phyloP scores from a whole-genome alignment of 1,140 invertebrate species.

The Tetranychus cinnabarinus region DNA sequence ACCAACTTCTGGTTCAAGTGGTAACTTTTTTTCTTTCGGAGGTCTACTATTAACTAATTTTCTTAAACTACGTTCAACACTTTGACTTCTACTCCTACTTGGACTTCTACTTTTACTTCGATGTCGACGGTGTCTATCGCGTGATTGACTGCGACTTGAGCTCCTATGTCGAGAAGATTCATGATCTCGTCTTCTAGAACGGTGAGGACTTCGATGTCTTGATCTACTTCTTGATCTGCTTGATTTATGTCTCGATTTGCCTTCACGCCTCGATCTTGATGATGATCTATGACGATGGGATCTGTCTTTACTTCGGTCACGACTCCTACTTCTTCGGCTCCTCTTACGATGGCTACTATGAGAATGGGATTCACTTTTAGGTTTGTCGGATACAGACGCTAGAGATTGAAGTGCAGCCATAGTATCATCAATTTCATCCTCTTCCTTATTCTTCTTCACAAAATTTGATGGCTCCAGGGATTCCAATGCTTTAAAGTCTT shows the following conservation, averaged over 20 bases:
- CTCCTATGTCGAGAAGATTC: not conserved
- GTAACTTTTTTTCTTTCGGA: conserved; percentile 6
- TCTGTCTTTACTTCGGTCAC: not conserved
- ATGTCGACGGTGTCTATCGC: not conserved
- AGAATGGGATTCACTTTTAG: not conserved
- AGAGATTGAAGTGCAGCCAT: not conserved
- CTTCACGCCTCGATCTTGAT: too few species aligned
- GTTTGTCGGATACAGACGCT: not conserved
- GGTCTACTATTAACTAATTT: not conserved
- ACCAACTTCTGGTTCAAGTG: conserved; percentile 13
- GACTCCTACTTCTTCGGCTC: not conserved
- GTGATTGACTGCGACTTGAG: conserved; percentile 7
- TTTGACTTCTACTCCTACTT: conserved; percentile 13
- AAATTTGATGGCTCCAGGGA: conserved; percentile 7
- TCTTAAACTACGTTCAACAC: not conserved
- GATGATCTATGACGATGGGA: too few species aligned
- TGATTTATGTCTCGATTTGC: conserved; percentile 9
- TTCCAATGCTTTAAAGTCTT: conserved; percentile 21
- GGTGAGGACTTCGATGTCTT: conserved; percentile 5
- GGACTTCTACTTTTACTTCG: conserved; percentile 10
- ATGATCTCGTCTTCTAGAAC: too few species aligned
- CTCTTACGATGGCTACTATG: not conserved
- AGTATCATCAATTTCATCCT: not conserved
- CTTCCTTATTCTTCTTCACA: conserved; percentile 5
- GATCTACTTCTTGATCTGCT: conserved; percentile 13